Evolutionary conservation across 2,888 invertebrate genomes (phyloP), one percentile per base, ranked within the genome.

Genomic region (Microctonus brassicae): DNA sequence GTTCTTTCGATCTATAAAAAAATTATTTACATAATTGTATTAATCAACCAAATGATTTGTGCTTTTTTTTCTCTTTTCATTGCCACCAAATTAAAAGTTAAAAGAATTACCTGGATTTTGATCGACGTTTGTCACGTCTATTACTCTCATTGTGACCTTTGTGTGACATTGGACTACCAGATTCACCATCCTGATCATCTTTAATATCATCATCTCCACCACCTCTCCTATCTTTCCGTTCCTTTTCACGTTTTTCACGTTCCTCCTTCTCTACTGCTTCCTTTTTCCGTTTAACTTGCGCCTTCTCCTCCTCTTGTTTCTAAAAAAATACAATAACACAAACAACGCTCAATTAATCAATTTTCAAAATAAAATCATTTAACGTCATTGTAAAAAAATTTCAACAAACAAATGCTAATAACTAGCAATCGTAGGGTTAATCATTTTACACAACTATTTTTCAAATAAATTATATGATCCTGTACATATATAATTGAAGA

Each of bases 251-350:
- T 75, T 90, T 87, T 71, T 87, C 87, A 0, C 86, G 79, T 68
- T 92, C 92, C 74, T 92, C 93, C 85, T 93, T 93, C 85, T 93
- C 92, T 2, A 85, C 86, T 60, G 90, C 90, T 79, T 91, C 91
- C 79, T 90, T 89, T 90, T 94, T 93, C 88, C 92, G 89, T 77
- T 91, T 89, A 55, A 91, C 91, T 85, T 92, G 86, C 63, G 87
- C 92, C 82, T 92, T 92, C 83, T 93, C 92, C 86, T 93, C 93
- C 86, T 94, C 94, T 89, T 93, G 92, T 90, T 93, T 93, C 92
- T 93, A 90, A 84, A 90, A 89, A 75, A 89, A 89, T 88, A 88
- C 82, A 87, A 85, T 78, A 77, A 80, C 76, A 76, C 55, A 33
- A 47, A 47, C 68, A 65, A 65, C 61, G 22, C 61, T 74, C 52